A percentile compares a stretch with the other conserved stretches of the same genome.
These are phyloP conservation scores for Pyrgilauda ruficollis DNA, from an alignment of 2,113 vertebrate species.

Conservation along the genomic window DNA sequence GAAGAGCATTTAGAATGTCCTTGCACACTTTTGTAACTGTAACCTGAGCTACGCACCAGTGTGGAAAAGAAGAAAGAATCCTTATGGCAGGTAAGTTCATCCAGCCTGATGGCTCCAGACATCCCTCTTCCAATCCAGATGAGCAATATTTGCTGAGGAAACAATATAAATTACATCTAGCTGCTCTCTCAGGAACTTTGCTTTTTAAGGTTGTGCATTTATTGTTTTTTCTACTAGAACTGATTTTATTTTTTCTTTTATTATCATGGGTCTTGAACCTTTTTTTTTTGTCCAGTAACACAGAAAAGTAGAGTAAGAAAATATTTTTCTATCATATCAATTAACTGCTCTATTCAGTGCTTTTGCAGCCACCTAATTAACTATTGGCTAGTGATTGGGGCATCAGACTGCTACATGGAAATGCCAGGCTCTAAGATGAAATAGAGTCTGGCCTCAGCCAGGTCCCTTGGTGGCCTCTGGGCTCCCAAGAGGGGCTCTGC, in stretches of 20 bases:
- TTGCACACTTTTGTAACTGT: neutral
- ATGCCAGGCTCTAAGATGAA: neutral
- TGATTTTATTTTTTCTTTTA: neutral
- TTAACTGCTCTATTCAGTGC: neutral
- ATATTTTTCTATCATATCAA: neutral
- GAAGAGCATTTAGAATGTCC: neutral
- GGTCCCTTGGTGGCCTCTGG: neutral
- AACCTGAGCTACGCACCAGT: neutral
- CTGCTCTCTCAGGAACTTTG: neutral
- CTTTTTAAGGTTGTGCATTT: neutral
- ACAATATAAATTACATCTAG: neutral
- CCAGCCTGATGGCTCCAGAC: neutral
- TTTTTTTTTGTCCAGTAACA: neutral
- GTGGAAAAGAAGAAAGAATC: slow-evolving; percentile 34
- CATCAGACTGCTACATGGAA: neutral
- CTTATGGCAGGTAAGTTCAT: slow-evolving; percentile 44
- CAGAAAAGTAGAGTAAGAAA: neutral
- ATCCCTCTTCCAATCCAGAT: neutral
- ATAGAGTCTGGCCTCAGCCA: neutral
- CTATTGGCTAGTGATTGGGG: neutral
- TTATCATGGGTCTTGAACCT: neutral
- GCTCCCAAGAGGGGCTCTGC: neutral
- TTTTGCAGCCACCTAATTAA: neutral
- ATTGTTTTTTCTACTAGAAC: neutral
- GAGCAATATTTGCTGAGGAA: neutral